Evolutionary conservation across 2,797 vertebrate genomes (phyloP), one percentile per base, ranked within the genome.

Genomic region (Poeciliopsis infans): DNA sequence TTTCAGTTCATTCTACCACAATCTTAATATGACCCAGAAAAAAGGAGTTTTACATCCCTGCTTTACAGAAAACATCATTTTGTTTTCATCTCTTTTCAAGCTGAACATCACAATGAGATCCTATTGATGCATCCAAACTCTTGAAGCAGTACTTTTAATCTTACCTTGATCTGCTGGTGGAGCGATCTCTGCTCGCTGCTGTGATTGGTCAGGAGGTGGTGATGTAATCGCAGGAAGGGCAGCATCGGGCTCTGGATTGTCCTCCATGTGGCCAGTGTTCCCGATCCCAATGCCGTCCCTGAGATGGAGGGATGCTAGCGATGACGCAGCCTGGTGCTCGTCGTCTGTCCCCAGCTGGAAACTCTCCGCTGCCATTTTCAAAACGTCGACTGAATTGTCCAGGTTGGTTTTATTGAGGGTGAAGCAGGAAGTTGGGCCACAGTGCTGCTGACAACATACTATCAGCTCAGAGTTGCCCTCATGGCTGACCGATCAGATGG

Each of bases 221-320:
- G 96, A 89, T 81, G 93, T 95, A 87, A 95, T 94, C 79, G 94
- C 93, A 0, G 96, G 94, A 73, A 94, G 92, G 64, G 94, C 87
- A 64, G 95, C 96, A 88, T 95, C 93, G 79, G 95, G 95, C 82
- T 96, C 95, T 0, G 96, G 96, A 84, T 97, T 96, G 90, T 97
- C 96, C 0, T 93, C 96, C 31, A 94, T 96, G 90, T 96, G 96
- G 85, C 95, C 93, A 46, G 93, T 93, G 79, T 95, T 93, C 83
- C 97, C 93, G 0, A 95, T 96, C 41, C 93, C 91, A 89, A 96
- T 95, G 13, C 95, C 95, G 0, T 97, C 96, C 18, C 94, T 95
- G 88, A 96, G 96, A 80, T 96, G 96, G 81, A 97, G 94, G 0
- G 96, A 95, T 87, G 95, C 95, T 77, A 97, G 92, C 25, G 96